A percentile compares a stretch with the other conserved stretches of the same genome.
These are phyloP conservation scores for Porites rus DNA, from an alignment of 92 coral and sea anemone species.

Conservation along the genomic window DNA sequence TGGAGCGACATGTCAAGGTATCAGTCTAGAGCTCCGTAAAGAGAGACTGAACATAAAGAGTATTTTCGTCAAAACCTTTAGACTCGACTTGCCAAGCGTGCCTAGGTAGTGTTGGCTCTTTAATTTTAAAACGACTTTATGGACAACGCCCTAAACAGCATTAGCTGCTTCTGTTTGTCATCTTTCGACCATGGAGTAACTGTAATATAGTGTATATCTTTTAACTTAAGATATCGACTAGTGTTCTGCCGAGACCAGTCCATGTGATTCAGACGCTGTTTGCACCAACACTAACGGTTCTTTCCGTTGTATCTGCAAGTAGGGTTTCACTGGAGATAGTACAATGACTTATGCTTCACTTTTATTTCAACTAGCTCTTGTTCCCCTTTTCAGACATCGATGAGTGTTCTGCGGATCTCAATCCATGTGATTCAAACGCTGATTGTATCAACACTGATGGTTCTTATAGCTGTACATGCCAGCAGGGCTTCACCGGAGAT, in stretches of 20 bases:
- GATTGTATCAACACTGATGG: constrained; percentile 50
- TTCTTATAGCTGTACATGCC: constrained; percentile 48
- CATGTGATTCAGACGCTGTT: constrained; percentile 17
- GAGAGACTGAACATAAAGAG: neutral
- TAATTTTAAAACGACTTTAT: no score
- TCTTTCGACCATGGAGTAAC: no score
- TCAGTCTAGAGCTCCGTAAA: neutral
- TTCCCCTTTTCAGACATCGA: neutral
- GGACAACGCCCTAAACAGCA: no score
- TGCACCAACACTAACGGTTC: constrained; percentile 19
- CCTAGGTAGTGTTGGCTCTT: no score
- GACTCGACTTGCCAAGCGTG: no score
- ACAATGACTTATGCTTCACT: neutral
- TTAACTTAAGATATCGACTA: constrained; percentile 30
- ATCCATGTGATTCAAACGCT: constrained; percentile 39
- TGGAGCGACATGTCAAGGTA: constrained; percentile 51
- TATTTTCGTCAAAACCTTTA: neutral
- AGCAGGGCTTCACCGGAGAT: constrained; percentile 45
- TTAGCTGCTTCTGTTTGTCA: neutral
- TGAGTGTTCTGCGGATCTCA: constrained; percentile 33
- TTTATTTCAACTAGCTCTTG: no score
- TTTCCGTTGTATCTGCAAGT: constrained; percentile 1
- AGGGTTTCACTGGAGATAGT: constrained; percentile 10
- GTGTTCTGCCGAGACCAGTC: constrained; percentile 15
- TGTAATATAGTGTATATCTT: no score